Evolutionary conservation across 2,797 vertebrate genomes (phyloP).

Genomic region (Lophotriccus pileatus): DNA sequence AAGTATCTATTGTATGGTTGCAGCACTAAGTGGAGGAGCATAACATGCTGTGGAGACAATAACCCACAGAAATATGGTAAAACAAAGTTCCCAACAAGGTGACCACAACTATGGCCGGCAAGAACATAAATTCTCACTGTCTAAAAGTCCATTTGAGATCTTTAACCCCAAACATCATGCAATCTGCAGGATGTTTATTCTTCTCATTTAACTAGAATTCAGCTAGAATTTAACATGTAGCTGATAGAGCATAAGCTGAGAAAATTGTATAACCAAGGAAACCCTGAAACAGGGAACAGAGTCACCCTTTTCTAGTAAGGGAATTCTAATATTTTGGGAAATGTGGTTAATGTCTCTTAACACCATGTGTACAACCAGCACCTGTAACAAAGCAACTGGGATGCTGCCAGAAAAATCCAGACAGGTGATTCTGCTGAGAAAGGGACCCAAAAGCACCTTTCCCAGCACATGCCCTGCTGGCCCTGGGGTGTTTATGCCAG

Average conservation of each 20-base stretch:
- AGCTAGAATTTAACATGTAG: background rate
- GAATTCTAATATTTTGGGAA: background rate
- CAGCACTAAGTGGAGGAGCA: background rate
- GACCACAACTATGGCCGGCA: slow-evolving; percentile 34
- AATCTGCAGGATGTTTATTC: background rate
- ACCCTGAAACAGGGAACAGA: background rate
- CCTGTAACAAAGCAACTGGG: background rate
- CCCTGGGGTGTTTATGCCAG: background rate
- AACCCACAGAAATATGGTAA: slow-evolving; percentile 12
- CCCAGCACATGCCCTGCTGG: background rate
- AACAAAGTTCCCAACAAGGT: background rate
- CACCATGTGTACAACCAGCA: background rate
- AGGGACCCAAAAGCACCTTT: background rate
- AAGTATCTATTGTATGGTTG: slow-evolving; percentile 10
- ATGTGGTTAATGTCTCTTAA: background rate
- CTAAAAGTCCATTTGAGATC: background rate
- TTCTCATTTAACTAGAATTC: background rate
- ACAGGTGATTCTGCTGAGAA: background rate
- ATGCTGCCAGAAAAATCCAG: background rate
- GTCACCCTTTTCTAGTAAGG: background rate
- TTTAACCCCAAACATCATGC: background rate
- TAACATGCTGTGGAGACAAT: background rate
- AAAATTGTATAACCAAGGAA: background rate
- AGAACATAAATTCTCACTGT: background rate
- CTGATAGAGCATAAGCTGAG: background rate